Conservation (phyloP, 2,888 invertebrate genomes). For the Scelioninae gen. 1 region DNA sequence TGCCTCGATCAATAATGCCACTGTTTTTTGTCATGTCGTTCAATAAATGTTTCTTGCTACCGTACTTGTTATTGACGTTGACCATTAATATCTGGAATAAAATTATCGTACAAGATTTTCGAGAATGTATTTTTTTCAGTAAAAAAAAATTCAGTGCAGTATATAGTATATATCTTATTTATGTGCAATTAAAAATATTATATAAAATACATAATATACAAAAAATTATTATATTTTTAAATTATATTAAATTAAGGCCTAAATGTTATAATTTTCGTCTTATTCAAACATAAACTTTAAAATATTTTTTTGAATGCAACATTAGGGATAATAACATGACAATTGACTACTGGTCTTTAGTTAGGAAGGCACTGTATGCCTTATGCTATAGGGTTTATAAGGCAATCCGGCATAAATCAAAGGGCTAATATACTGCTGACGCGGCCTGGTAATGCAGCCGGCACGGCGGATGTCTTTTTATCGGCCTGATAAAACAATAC, state of each 20-base stretch:
- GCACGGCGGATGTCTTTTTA: constrained; percentile 80
- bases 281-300: too few relatives aligned
- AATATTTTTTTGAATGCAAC: too few relatives aligned
- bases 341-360: constrained; percentile 66
- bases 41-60: constrained; percentile 83
- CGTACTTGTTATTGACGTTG: constrained; percentile 75
- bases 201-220: too few relatives aligned
- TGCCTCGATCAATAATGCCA: constrained; percentile 81
- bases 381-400: constrained; percentile 81
- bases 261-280: too few relatives aligned
- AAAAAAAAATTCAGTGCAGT: neutral
- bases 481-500: constrained; percentile 82
- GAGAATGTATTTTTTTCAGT: constrained; percentile 37
- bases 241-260: too few relatives aligned
- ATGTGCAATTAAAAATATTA: neutral
- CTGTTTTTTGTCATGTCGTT: constrained; percentile 74
- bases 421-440: constrained; percentile 81
- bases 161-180: neutral
- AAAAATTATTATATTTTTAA: too few relatives aligned
- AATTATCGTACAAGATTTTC: constrained; percentile 41
- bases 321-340: constrained; percentile 50
- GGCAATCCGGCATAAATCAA: constrained; percentile 83
- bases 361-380: constrained; percentile 62
- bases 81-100: constrained; percentile 74
- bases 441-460: constrained; percentile 79